Base-by-base conservation (phyloP, 1,140 invertebrate species). In the Odontomachus brunneus region DNA sequence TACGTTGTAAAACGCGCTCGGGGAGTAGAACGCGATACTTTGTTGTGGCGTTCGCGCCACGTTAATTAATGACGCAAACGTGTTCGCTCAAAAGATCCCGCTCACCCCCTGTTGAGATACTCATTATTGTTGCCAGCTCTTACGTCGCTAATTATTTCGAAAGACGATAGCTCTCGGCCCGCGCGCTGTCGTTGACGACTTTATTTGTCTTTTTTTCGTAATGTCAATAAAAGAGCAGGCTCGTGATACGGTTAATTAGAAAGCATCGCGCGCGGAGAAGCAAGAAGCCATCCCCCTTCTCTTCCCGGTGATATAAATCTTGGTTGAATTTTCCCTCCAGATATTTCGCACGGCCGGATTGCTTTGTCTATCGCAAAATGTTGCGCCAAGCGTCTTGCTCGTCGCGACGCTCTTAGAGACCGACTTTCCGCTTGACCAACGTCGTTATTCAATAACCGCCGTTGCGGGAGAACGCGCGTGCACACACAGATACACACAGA, bases 51-150 rank as follows among this genome's bases (percentile, higher is more conserved):
- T 53, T 65, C 11, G 17, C 24, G 7, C 14, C 17, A 17, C 14
- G 48, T 66, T 76, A 76, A 76, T 66, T 76, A 66, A 38, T 33
- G 2, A 63, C 22, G 19, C 9, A 24, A 76, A 76, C 66, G 29
- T 33, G 29, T 63, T 65, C 51, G 44, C 53, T 38, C 29, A 24
- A 55, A 24, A 76, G 62, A 22, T 38, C 11, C 22, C 29, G 5
- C 29, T 5, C 29, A 33, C 29, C 29, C 29, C 29, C 29, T 33
- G 29, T 33, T 33, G 26, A 17, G 17, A 66, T 26, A 11, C 66
- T 76, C 5, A 17, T 44, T 60, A 48, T 74, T 60, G 55, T 76
- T 33, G 2, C 17, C 15, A 33, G 38, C 74, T 66, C 14, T 76
- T 38, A 65, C 48, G 48, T 29, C 48, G 26, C 29, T 76, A 66